Conservation (phyloP, 2,888 invertebrate species). For the Drosophila quasianomalipes region DNA sequence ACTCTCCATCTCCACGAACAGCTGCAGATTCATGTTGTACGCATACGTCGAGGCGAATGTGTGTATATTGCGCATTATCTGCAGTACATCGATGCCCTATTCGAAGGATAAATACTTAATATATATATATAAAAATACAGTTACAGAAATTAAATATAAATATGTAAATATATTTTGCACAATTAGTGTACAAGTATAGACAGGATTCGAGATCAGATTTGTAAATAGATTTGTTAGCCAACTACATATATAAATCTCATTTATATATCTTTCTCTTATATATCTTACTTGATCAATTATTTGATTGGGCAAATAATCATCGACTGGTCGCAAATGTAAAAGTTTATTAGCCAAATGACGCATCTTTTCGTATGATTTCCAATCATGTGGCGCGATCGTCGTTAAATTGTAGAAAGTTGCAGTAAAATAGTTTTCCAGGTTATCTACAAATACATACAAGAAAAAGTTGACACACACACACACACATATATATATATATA, state of each 20-base stretch:
- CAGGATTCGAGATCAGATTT: neutral
- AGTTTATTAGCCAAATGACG: conserved; percentile 95
- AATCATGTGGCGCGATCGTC: conserved; percentile 98
- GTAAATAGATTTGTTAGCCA: neutral
- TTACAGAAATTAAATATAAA: neutral
- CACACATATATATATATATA: neutral
- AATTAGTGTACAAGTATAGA: too few species aligned
- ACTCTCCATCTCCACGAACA: conserved; percentile 96
- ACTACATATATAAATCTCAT: neutral
- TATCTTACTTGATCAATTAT: conserved; percentile 93
- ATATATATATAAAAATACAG: neutral
- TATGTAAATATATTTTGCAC: neutral
- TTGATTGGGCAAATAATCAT: conserved; percentile 97
- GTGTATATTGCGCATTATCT: conserved; percentile 98
- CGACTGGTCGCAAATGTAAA: conserved; percentile 92
- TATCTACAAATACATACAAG: conserved; percentile 68
- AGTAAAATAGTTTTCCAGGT: conserved; percentile 95
- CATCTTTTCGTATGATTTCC: conserved; percentile 99
- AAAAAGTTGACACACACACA: neutral
- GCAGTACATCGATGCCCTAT: conserved; percentile 96
- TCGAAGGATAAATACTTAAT: conserved; percentile 12
- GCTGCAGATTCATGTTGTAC: conserved; percentile 98
- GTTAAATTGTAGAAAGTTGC: conserved; percentile 98
- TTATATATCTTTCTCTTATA: neutral
- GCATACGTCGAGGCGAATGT: conserved; percentile 96